phyloP scores from a whole-genome alignment of 2,888 invertebrate genomes.

The Rhaphigaster nebulosa region DNA sequence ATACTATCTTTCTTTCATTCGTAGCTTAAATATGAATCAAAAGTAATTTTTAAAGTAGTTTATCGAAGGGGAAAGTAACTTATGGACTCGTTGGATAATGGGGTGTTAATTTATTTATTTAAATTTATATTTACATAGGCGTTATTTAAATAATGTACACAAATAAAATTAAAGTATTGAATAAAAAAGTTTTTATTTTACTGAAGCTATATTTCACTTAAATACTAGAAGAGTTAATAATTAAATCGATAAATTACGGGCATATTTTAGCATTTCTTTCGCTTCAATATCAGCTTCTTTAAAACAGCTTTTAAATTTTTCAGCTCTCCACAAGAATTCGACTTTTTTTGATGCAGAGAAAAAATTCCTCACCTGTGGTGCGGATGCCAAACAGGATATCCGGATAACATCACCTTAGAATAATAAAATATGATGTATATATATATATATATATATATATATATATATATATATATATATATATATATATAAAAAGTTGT shows the following conservation, averaged over 20 bases:
- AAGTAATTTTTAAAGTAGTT: too few species aligned
- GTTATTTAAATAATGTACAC: too few species aligned
- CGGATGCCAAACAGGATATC: not conserved
- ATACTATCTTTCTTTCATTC: too few species aligned
- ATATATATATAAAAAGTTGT: not conserved
- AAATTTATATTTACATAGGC: too few species aligned
- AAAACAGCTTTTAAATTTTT: slow-evolving; percentile 13
- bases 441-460: too few species aligned
- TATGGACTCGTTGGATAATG: too few species aligned
- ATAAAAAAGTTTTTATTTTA: not conserved
- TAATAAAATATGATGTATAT: not conserved
- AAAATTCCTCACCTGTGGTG: not conserved
- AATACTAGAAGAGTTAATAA: not conserved
- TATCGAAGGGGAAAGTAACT: too few species aligned
- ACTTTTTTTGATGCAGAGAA: not conserved
- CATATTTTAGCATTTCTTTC: not conserved
- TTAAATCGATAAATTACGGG: not conserved
- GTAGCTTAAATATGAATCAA: too few species aligned
- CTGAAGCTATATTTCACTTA: not conserved
- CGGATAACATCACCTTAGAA: not conserved
- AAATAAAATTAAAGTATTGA: too few species aligned
- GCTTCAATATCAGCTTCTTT: not conserved
- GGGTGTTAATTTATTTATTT: too few species aligned
- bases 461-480: too few species aligned
- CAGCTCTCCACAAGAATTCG: not conserved